Base-by-base conservation (phyloP, 2,888 invertebrate genomes). In the Lomographa bimaculata region DNA sequence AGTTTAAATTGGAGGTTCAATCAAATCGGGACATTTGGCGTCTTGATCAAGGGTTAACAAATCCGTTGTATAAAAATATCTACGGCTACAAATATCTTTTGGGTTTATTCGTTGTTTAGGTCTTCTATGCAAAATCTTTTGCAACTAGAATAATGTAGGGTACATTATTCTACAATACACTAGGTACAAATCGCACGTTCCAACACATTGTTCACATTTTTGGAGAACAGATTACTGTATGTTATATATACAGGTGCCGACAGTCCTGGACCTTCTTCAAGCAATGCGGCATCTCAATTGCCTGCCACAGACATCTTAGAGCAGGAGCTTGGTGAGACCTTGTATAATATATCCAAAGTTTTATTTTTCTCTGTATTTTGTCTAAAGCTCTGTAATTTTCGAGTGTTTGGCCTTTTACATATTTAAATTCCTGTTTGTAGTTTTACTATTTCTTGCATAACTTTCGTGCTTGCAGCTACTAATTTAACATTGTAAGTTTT, bases 271-370 rank as follows among this genome's bases (percentile, higher is more conserved):
- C 64, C 83, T 1, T 78, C 83, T 6, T 60, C 79, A 37, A 65
- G 60, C 74, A 33, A 62, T 73, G 47, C 72, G 64, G 39, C 72
- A 64, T 46, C 42, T 18, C 34, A 65, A 56, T 44, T 69, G 71
- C 63, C 64, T 14, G 51, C 61, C 27, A 64, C 66, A 30, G 79
- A 78, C 53, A 68, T 84, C 56, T 62, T 71, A 54, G 86, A 84
- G 57, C 79, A 82, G 56, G 81, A 83, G 57, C 79, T 85, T 59
- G 87, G 87, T 89, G 75, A 86, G 86, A 66, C 27, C 43, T 30
- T 34, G 6, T 23, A 23, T 14, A 4, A 14, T 3, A 14, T 14
- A 14, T 14, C 14, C 4, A 14, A 3, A 17, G 7, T n/a, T 8
- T 25, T 4, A 4, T 9, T 2, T 4, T 7, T 26, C 7, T 18